Percentiles rank a stretch among this genome's conserved stretches.
Evolutionary conservation across 2,888 invertebrate species (phyloP).

Genomic region (Drosophila mayaguana): DNA sequence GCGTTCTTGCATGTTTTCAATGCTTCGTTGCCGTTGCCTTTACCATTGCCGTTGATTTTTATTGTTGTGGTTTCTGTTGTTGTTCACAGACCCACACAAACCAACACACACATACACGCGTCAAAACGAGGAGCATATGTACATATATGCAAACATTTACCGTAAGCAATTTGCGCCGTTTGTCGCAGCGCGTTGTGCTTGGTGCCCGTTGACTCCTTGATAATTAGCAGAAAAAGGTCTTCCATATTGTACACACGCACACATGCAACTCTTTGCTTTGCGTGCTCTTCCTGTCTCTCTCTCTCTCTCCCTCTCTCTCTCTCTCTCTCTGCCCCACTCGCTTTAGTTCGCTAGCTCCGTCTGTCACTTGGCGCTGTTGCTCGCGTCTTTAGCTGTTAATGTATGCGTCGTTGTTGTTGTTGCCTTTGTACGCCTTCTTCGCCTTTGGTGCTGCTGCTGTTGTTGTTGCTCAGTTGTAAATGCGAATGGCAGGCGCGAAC

Average conservation of each 20-base stretch:
- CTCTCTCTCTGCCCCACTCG: slow-evolving; percentile 5
- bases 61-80: slow-evolving; percentile 1
- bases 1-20: slow-evolving; percentile 59
- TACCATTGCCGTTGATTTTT: background rate
- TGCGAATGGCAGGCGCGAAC: slow-evolving; percentile 33
- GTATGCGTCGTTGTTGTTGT: slow-evolving; percentile 12
- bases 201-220: slow-evolving; percentile 93
- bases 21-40: slow-evolving; percentile 15
- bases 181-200: slow-evolving; percentile 91
- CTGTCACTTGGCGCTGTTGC: slow-evolving; percentile 25
- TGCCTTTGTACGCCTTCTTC: slow-evolving; percentile 24
- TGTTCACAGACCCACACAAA: slow-evolving; percentile 14
- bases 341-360: slow-evolving; percentile 2
- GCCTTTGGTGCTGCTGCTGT: slow-evolving; percentile 20
- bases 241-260: slow-evolving; percentile 88
- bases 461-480: slow-evolving; percentile 30
- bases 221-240: slow-evolving; percentile 93
- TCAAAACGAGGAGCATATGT: slow-evolving; percentile 3
- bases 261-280: slow-evolving; percentile 23
- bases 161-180: slow-evolving; percentile 94
- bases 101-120: slow-evolving; percentile 7
- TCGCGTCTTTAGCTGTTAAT: slow-evolving; percentile 9
- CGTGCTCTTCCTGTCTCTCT: slow-evolving; percentile 1
- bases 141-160: slow-evolving; percentile 86
- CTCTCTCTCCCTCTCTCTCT: background rate